These are phyloP conservation scores for Momotus momota DNA, from an alignment of 2,797 vertebrate genomes.

Conservation along the genomic window DNA sequence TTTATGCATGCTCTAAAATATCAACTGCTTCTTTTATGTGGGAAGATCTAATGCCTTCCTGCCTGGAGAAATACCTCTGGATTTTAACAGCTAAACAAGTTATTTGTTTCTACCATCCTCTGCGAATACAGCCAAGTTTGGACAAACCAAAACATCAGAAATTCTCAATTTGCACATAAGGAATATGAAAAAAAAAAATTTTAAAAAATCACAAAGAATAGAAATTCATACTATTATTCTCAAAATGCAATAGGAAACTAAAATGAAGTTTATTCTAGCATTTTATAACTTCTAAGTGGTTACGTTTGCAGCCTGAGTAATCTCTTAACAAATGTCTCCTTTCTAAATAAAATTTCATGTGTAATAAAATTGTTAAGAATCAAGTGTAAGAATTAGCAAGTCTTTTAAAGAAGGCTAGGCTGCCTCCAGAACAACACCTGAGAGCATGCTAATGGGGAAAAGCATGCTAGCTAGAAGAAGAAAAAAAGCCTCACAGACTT, in stretches of 20 bases:
- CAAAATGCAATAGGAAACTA: not conserved
- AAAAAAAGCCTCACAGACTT: not conserved
- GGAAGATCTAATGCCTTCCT: not conserved
- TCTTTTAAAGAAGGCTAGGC: not conserved
- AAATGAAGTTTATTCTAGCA: not conserved
- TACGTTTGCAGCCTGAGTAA: not conserved
- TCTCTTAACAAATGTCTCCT: not conserved
- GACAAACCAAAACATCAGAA: not conserved
- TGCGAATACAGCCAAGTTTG: not conserved
- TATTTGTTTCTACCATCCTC: not conserved
- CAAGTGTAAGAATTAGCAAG: not conserved
- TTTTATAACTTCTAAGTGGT: not conserved
- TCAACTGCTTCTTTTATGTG: not conserved
- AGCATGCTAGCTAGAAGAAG: not conserved
- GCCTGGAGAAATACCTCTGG: not conserved
- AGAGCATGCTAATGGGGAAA: not conserved
- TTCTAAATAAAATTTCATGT: not conserved
- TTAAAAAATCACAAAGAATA: fast-evolving
- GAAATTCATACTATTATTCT: not conserved
- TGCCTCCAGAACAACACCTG: not conserved
- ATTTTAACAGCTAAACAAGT: not conserved
- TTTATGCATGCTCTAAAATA: not conserved
- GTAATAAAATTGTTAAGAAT: not conserved
- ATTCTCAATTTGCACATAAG: not conserved
- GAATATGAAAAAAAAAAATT: not conserved